Conservation (phyloP, 2,888 invertebrate genomes). For the Heliconius sara region DNA sequence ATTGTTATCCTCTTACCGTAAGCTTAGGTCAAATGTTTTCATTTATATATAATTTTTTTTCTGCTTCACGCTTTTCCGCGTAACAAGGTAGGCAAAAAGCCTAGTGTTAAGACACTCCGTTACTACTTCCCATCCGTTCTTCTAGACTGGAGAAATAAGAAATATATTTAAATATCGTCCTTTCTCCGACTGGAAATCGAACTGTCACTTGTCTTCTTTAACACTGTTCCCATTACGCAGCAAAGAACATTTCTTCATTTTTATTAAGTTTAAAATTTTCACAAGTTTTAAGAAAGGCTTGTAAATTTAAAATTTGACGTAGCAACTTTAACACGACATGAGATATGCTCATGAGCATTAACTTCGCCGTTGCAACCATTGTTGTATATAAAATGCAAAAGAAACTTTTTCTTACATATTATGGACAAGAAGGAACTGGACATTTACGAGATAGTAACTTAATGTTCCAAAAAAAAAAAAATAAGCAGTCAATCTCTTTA, state of each 20-base stretch:
- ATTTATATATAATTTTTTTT: background rate
- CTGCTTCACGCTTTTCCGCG: background rate
- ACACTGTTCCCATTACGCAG: background rate
- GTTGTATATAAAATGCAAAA: constrained; percentile 1
- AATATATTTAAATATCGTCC: background rate
- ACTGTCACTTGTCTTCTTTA: background rate
- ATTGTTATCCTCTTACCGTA: constrained; percentile 36
- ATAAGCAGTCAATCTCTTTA: no score
- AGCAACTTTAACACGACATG: constrained; percentile 7
- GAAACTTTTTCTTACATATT: constrained; percentile 4
- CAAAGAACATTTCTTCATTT: background rate
- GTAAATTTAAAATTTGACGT: constrained; percentile 12
- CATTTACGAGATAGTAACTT: background rate
- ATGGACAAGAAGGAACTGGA: background rate
- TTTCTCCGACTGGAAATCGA: background rate
- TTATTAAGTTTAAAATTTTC: constrained; percentile 4
- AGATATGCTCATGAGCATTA: constrained; percentile 16
- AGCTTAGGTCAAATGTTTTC: constrained; percentile 27
- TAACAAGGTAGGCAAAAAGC: background rate
- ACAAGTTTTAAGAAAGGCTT: background rate
- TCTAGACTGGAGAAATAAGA: background rate
- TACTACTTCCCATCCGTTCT: background rate
- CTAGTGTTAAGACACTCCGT: background rate
- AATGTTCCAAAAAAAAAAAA: background rate
- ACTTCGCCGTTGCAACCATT: background rate